Base-by-base conservation (phyloP, 2,888 invertebrate species). In the Hecatera dysodea region DNA sequence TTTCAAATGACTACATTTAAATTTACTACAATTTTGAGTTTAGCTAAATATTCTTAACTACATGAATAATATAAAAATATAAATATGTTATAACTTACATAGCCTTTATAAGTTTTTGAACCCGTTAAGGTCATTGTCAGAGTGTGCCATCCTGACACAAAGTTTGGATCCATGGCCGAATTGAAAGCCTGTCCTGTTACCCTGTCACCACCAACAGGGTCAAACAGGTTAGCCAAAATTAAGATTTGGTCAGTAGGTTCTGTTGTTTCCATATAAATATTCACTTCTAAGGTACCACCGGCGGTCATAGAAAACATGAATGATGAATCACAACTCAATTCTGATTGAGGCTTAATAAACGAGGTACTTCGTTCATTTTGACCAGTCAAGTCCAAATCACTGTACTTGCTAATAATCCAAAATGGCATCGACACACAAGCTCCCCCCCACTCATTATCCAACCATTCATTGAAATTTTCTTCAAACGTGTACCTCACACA, bases 401-500 rank as follows among this genome's bases (percentile, higher is more conserved):
- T 66, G 53, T 78, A 85, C 0, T 56, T 57, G 11, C 82, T 84
- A n/a, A 85, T 42, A 5, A 78, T 71, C 93, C 91, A 91, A 50
- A 69, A 65, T 0, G 63, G 62, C 53, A 68, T 70, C 0, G 0
- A 46, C 0, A 4, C 12, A 71, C 92, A 93, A 36, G 46, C n/a
- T 6, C 84, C 61, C 1, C 83, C 81, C 44, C 70, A 61, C 12
- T 82, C 72, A 66, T 85, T 83, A 17, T 67, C 79, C 60, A 93
- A 93, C 17, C 84, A 75, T 9, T 80, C 79, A 1, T 88, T 79
- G 42, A 85, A 89, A 7, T 83, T 80, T 9, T 88, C 82, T 68
- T 90, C 90, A 64, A 93, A 92, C 46, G 88, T 67, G n/a, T 78
- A 57, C 48, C 80, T 85, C 19, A 88, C 85, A 78, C 93, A 93